phyloP scores from a whole-genome alignment of 2,888 invertebrate genomes.

The Tanytarsus gracilentus region DNA sequence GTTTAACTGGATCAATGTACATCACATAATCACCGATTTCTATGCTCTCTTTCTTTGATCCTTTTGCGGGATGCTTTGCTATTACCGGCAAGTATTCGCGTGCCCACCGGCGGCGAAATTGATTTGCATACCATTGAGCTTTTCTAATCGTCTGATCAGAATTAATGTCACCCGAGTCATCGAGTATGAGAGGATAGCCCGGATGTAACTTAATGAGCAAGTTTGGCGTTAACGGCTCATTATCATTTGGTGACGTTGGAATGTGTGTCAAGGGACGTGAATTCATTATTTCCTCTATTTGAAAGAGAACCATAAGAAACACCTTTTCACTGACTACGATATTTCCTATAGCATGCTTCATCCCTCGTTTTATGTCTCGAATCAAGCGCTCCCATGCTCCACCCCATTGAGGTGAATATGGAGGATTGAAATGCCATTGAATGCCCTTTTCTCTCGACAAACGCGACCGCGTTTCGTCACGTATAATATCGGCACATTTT shows the following conservation, averaged over 20 bases:
- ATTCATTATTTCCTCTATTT: neutral
- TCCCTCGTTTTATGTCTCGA: conserved; percentile 4
- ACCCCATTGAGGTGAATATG: conserved; percentile 30
- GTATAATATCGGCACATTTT: neutral
- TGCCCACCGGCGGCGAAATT: neutral
- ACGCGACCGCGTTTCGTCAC: neutral
- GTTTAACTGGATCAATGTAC: neutral
- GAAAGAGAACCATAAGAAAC: neutral
- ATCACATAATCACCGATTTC: neutral
- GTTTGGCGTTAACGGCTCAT: conserved; percentile 19
- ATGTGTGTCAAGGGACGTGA: conserved; percentile 5
- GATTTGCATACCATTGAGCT: neutral
- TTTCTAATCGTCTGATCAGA: neutral
- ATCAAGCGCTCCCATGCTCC: conserved; percentile 31
- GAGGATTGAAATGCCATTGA: conserved; percentile 30
- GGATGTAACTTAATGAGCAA: neutral
- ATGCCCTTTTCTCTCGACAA: neutral
- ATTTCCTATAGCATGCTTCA: neutral
- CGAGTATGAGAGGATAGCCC: neutral
- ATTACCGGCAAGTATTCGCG: neutral
- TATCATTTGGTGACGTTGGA: neutral
- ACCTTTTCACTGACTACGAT: neutral
- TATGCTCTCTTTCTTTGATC: neutral
- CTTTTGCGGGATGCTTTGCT: neutral
- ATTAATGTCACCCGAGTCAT: neutral